Evolutionary conservation across 37 sponge, comb jelly and placozoan species (phyloP), one percentile per base, ranked within the genome.

Genomic region (Hormiphora californensis): DNA sequence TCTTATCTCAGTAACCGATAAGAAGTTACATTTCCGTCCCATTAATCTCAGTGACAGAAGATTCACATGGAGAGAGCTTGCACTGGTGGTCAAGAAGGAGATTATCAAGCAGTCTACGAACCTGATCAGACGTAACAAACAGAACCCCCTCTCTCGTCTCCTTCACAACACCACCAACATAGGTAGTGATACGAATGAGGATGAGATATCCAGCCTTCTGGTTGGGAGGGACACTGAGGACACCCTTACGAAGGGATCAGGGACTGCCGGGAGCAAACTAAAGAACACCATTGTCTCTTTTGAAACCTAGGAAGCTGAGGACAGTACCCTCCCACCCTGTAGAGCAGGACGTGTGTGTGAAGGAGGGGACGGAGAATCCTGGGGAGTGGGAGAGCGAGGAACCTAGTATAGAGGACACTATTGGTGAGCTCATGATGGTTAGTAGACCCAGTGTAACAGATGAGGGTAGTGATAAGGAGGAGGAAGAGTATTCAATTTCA

Each of bases 301-400:
- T n/a, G n/a, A n/a, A n/a, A n/a, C n/a, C n/a, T n/a, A n/a, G n/a
- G n/a, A n/a, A n/a, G n/a, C n/a, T n/a, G n/a, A n/a, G n/a, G n/a
- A n/a, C n/a, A n/a, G n/a, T n/a, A n/a, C n/a, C n/a, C n/a, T n/a
- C n/a, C n/a, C n/a, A n/a, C n/a, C n/a, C n/a, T n/a, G n/a, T n/a
- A n/a, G n/a, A n/a, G n/a, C n/a, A 73, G 28, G 81, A 73, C 23
- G 17, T 43, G 36, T 73, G 40, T 40, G 81, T 73, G 38, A 73
- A 73, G 81, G 81, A 73, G 44, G 32, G 35, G n/a, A n/a, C n/a
- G 5, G 81, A 73, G 21, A 73, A 38, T 40, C 81, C 81, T 2
- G 81, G 81, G 46, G 81, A 73, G 44, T 73, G 81, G 81, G 81
- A 73, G 44, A n/a, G n/a, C n/a, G n/a, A n/a, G n/a, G n/a, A n/a